Evolutionary conservation across 2,888 invertebrate genomes (phyloP), one percentile per base, ranked within the genome.

Genomic region (Hypomecis atomaria): DNA sequence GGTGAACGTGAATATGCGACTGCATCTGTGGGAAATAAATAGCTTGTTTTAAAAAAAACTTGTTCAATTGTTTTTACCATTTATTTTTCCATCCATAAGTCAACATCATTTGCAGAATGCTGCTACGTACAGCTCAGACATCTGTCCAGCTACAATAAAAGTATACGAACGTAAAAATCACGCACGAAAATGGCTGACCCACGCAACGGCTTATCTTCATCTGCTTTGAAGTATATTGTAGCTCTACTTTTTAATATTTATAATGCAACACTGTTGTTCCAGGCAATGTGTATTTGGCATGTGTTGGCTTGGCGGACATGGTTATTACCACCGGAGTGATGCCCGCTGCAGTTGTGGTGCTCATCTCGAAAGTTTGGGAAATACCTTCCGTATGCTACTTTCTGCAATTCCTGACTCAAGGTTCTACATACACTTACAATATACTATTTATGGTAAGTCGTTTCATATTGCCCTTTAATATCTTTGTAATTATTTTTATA

Each of bases 201-300:
- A 23, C 23, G 23, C 23, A 23, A 3, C 23, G 23, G 23, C 23
- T 2, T 23, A 23, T 23, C 23, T 23, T 23, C 23, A 23, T 23
- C 23, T 23, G 1, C 23, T 23, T 23, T 23, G 1, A 23, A 23
- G n/a, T 36, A 13, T 40, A 2, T 36, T 33, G 2, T 13, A 11
- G 47, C 66, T 58, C 1, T 13, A 45, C 2, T 3, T n/a, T n/a
- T n/a, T n/a, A n/a, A n/a, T n/a, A n/a, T n/a, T n/a, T n/a, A n/a
- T 6, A 43, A 4, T 0, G 8, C 6, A 13, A 44, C 33, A n/a
- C 11, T 11, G 36, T 55, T 53, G 49, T 33, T 59, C 5, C 67
- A 79, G 97, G 96, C 0, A 96, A 96, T 78, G 95, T 96, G 11
- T 97, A 95, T 79, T 94, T 96, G 90, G 96, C 96, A 67, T 96